These are phyloP conservation scores for Xyliphius kryptos DNA, from an alignment of 2,113 vertebrate species.

Conservation along the genomic window DNA sequence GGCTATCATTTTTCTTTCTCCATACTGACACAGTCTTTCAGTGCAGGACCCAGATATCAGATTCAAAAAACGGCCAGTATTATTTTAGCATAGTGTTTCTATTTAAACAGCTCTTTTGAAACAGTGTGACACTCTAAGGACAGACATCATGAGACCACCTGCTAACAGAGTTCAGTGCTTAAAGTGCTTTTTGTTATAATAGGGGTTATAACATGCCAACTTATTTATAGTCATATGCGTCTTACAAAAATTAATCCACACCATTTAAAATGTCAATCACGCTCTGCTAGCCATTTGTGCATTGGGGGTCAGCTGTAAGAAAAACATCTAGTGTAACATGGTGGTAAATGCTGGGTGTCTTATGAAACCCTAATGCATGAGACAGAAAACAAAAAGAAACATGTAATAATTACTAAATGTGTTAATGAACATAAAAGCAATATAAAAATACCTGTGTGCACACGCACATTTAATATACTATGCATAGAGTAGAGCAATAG, in stretches of 20 bases:
- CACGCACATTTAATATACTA: too few species aligned
- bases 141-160: conserved; percentile 12
- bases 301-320: background rate
- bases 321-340: too few species aligned
- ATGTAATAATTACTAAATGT: too few species aligned
- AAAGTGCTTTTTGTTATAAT: too few species aligned
- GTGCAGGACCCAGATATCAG: conserved; percentile 8
- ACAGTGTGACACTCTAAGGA: conserved; percentile 4
- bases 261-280: conserved; percentile 14
- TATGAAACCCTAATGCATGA: too few species aligned
- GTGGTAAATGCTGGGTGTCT: too few species aligned
- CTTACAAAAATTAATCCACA: conserved; percentile 3
- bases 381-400: too few species aligned
- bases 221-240: conserved; percentile 3
- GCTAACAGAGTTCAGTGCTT: conserved; percentile 9
- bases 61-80: background rate
- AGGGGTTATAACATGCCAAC: conserved; percentile 4
- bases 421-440: too few species aligned
- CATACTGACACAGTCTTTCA: conserved; percentile 18
- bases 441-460: too few species aligned
- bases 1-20: conserved; percentile 35
- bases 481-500: too few species aligned
- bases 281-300: background rate
- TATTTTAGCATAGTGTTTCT: background rate
- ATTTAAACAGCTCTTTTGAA: conserved; percentile 20